Conservation (phyloP, 2,797 vertebrate species). For the Notoglanidium macrostoma region DNA sequence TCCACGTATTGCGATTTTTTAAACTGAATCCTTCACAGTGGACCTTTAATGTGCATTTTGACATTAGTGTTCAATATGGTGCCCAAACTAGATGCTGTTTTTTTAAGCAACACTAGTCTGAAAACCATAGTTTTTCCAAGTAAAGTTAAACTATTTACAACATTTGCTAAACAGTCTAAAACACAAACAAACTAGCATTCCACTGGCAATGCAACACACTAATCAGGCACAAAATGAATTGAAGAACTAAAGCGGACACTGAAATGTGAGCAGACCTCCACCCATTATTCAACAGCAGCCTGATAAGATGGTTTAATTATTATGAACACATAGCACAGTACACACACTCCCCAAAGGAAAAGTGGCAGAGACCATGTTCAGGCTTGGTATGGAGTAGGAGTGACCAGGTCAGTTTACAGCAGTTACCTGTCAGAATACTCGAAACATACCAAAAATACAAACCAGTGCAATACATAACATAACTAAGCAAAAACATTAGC, state of each 20-base stretch:
- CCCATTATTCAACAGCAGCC: conserved; percentile 4
- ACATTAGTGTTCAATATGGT: not conserved
- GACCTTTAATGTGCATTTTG: not conserved
- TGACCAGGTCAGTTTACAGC: not conserved
- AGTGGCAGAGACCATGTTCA: not conserved
- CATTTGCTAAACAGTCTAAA: not conserved
- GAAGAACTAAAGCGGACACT: conserved; percentile 51
- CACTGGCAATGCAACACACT: conserved; percentile 51
- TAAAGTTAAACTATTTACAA: conserved; percentile 47
- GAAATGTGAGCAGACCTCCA: conserved; percentile 48
- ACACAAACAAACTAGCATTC: not conserved
- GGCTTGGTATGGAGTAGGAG: not conserved
- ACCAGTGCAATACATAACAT: not conserved
- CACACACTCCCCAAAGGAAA: not conserved
- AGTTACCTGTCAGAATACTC: not conserved
- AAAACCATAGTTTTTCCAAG: not conserved
- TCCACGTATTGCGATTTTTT: too few relatives aligned
- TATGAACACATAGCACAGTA: not conserved
- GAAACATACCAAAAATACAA: not conserved
- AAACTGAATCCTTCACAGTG: too few relatives aligned
- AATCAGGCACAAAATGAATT: conserved; percentile 56
- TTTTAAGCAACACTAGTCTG: not conserved
- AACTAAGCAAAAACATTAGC: not conserved
- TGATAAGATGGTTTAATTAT: conserved; percentile 38
- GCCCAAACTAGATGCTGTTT: not conserved